phyloP scores from a whole-genome alignment of 2,113 vertebrate genomes.

The Ellobius talpinus region DNA sequence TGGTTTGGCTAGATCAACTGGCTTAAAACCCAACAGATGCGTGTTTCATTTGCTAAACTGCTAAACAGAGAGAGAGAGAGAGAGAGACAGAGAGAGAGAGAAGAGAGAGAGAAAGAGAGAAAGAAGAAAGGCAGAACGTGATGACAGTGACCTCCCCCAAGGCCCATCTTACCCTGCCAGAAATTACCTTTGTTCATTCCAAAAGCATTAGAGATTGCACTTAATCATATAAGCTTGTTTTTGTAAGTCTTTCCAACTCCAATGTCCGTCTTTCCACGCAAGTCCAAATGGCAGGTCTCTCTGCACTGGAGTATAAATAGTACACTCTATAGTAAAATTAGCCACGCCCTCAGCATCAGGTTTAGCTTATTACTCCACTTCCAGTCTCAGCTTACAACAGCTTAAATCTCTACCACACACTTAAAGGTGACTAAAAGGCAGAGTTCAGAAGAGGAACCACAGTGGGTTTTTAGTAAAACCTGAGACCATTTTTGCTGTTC shows the following conservation, averaged over 20 bases:
- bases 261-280: not conserved
- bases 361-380: not conserved
- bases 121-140: not conserved
- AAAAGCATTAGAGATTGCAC: not conserved
- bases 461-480: not conserved
- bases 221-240: not conserved
- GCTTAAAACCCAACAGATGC: not conserved
- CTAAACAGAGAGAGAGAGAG: not conserved
- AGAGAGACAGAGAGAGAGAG: not conserved
- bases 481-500: constrained; percentile 14
- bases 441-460: constrained; percentile 37
- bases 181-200: constrained; percentile 38
- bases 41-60: constrained; percentile 45
- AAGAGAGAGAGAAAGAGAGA: not conserved
- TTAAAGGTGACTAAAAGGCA: not conserved
- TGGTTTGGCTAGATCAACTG: not conserved
- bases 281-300: not conserved
- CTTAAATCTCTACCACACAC: not conserved
- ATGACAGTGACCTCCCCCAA: not conserved
- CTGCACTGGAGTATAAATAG: not conserved
- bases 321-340: not conserved
- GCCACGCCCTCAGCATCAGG: not conserved
- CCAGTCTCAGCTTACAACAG: not conserved
- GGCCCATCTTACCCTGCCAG: not conserved
- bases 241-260: not conserved